Percentiles rank a stretch among this genome's conserved stretches.
Conservation (phyloP, 2,797 vertebrate genomes). For the Notamacropus eugenii region DNA sequence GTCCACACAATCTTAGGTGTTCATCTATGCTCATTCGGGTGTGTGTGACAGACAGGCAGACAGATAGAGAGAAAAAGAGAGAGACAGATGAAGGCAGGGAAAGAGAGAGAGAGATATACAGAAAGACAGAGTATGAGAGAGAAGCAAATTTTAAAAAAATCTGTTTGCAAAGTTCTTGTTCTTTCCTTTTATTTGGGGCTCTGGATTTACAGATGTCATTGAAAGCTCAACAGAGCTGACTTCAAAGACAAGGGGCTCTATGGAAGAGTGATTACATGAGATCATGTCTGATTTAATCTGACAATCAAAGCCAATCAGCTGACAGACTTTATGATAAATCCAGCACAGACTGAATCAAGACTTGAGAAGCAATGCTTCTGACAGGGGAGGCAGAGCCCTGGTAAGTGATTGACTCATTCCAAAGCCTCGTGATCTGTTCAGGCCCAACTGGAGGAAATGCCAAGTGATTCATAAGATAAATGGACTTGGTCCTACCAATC, state of each 20-base stretch:
- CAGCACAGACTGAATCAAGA: neutral
- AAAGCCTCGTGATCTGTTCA: neutral
- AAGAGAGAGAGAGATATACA: neutral
- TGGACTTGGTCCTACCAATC: neutral
- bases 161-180: neutral
- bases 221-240: neutral
- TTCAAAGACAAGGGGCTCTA: neutral
- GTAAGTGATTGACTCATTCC: neutral
- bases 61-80: neutral
- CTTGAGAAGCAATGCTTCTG: neutral
- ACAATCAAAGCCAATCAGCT: neutral
- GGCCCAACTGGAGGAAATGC: neutral
- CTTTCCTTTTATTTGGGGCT: neutral
- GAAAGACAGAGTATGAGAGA: neutral
- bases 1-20: neutral
- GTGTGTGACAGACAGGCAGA: neutral
- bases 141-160: neutral
- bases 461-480: neutral
- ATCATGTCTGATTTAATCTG: neutral
- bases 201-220: neutral
- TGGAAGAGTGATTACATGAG: neutral
- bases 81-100: neutral
- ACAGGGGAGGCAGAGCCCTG: neutral
- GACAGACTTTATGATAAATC: constrained; percentile 15
- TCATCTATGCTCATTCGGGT: neutral